phyloP scores from a whole-genome alignment of 2,888 invertebrate genomes.

The Pocota personata region DNA sequence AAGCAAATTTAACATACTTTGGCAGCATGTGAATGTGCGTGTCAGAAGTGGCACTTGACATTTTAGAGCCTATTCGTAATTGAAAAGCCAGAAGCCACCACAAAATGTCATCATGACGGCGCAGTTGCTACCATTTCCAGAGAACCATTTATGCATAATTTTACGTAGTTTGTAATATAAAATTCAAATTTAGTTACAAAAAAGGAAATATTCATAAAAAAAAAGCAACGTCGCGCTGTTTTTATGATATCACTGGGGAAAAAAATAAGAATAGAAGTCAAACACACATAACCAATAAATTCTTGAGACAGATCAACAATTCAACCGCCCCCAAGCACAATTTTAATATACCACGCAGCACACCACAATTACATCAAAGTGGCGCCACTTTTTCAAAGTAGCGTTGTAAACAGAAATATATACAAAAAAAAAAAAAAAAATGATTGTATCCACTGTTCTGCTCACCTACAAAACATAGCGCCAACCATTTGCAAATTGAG shows the following conservation, averaged over 20 bases:
- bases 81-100: no score
- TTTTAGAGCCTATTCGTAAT: no score
- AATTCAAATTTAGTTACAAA: background rate
- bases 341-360: background rate
- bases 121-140: background rate
- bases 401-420: background rate
- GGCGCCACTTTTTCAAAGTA: constrained; percentile 20
- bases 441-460: background rate
- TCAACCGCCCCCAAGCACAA: background rate
- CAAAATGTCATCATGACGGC: no score
- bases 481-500: constrained; percentile 20
- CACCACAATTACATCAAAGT: constrained; percentile 2
- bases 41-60: no score
- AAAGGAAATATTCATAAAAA: background rate
- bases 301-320: constrained; percentile 45
- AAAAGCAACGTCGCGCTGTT: background rate
- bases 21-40: no score
- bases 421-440: background rate
- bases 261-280: background rate
- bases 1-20: no score
- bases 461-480: background rate
- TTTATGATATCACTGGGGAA: background rate
- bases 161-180: background rate
- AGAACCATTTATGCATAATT: background rate
- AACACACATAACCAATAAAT: constrained; percentile 3